Base-by-base conservation (phyloP, 2,888 invertebrate species). In the Philereme vetulata region DNA sequence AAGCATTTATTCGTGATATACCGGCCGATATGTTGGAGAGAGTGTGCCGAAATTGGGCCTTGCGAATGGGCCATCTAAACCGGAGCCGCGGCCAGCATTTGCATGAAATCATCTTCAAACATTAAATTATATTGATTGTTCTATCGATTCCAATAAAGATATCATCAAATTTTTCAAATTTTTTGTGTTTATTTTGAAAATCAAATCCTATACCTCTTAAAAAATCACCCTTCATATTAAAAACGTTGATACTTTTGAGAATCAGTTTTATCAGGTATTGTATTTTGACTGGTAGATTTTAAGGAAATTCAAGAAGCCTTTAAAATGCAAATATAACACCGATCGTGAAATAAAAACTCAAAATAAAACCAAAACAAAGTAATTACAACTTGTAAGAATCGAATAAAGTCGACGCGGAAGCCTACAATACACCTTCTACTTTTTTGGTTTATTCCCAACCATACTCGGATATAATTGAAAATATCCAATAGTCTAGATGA, bases 341-440 rank as follows among this genome's bases (percentile, higher is more conserved):
- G 11, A 5, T 32, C 21, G 9, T 9, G 11, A 9, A 49, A 33
- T 42, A 44, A 35, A 35, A 52, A n/a, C 33, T 33, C 38, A 6
- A 35, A 48, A 53, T 34, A 38, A 43, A 43, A 49, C 48, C n/a
- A 49, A 48, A 9, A 9, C 48, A 8, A 54, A 47, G 40, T 34
- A 54, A 47, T 54, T 34, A n/a, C 42, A 55, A 32, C 11, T 49
- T 47, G 48, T 33, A 34, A 34, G 40, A 49, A 43, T 35, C 42
- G n/a, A 43, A 36, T 48, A 43, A 7, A 51, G 34, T 56, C 33
- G 46, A 51, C 46, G 42, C 51, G 56, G 46, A 56, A 51, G 11
- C 38, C 38, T 36, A 50, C 45, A 21, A 35, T 50, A 56, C 0
- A 38, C 38, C 5, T 9, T 52, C 44, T 35, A 45, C 10, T 38